Conservation (phyloP, 2,113 vertebrate species). For the Heterochromis multidens region DNA sequence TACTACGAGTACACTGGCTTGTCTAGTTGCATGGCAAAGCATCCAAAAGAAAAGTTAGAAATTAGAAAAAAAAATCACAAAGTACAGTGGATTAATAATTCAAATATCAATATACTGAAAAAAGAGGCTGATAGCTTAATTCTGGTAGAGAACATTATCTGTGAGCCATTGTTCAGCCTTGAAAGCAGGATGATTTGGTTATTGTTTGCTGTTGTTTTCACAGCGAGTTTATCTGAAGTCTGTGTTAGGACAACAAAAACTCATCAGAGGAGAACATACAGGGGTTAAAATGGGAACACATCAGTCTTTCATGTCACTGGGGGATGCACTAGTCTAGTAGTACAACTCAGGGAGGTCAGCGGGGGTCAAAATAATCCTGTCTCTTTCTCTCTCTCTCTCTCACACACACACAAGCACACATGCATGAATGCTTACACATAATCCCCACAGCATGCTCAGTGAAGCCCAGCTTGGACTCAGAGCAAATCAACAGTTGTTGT, state of each 20-base stretch:
- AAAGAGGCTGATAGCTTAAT: neutral
- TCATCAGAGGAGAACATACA: neutral
- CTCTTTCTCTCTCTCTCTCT: neutral
- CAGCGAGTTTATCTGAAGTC: neutral
- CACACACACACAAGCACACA: neutral
- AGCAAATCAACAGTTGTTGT: constrained; percentile 22
- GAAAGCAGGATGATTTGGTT: neutral
- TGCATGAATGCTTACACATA: constrained; percentile 5
- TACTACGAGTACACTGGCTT: too few relatives aligned
- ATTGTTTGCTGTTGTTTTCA: neutral
- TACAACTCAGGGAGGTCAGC: neutral
- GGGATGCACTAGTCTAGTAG: neutral
- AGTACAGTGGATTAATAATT: too few relatives aligned
- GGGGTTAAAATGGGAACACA: neutral
- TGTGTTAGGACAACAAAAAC: neutral
- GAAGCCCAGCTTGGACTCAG: neutral
- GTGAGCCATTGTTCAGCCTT: neutral
- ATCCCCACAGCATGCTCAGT: constrained; percentile 17
- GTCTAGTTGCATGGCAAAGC: neutral
- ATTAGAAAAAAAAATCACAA: too few relatives aligned
- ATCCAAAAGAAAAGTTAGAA: neutral
- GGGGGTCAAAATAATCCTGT: constrained; percentile 4
- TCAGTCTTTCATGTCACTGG: neutral
- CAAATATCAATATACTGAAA: too few relatives aligned
- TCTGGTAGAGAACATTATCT: neutral